A percentile compares a stretch with the other conserved stretches of the same genome.
phyloP scores from a whole-genome alignment of 2,113 vertebrate genomes.

The Artemisiospiza belli region DNA sequence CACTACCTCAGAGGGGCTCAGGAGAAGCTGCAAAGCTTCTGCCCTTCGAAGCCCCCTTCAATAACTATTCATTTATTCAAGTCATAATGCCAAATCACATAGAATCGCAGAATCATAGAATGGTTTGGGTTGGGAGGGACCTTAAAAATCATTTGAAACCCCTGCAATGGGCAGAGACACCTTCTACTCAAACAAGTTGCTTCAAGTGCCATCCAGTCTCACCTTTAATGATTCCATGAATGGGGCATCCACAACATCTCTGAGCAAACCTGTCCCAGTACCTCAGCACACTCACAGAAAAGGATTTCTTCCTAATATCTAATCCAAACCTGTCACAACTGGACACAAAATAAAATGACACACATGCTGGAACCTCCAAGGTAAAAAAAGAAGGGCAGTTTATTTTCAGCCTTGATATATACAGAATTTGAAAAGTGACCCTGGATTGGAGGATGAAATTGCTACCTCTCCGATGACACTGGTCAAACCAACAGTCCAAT shows the following conservation, averaged over 20 bases:
- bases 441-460: too few relatives aligned
- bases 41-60: background rate
- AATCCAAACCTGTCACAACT: background rate
- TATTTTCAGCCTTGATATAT: too few relatives aligned
- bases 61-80: background rate
- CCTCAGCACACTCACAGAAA: background rate
- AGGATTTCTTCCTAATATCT: background rate
- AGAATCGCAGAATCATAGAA: background rate
- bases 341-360: too few relatives aligned
- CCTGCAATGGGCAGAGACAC: background rate
- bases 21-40: background rate
- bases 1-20: fast-evolving
- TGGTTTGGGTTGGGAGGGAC: background rate
- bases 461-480: too few relatives aligned
- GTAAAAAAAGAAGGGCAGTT: too few relatives aligned
- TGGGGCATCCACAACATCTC: background rate
- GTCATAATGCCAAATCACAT: background rate
- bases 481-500: too few relatives aligned
- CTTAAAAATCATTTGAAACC: background rate
- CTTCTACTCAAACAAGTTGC: background rate
- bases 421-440: too few relatives aligned
- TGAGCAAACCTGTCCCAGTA: background rate
- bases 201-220: background rate
- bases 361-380: too few relatives aligned
- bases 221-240: background rate